These are phyloP conservation scores for Miltochrista miniata DNA, from an alignment of 2,888 invertebrate species.

Conservation along the genomic window DNA sequence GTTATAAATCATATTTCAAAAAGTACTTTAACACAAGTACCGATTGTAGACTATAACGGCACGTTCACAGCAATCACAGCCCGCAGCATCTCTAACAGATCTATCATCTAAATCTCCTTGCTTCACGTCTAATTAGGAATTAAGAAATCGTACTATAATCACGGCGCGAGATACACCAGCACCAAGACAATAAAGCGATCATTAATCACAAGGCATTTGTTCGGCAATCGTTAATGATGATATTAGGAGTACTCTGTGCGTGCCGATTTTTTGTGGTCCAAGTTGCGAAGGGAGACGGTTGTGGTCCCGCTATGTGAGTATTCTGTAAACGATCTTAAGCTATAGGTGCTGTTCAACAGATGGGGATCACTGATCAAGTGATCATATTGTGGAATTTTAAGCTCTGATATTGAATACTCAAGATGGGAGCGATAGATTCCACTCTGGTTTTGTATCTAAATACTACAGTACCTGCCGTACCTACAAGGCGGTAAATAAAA, in stretches of 20 bases:
- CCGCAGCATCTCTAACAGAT: slow-evolving; percentile 44
- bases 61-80: slow-evolving; percentile 7
- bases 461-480: too few species aligned
- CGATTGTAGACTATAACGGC: not conserved
- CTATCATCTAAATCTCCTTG: slow-evolving; percentile 56
- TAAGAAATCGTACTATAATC: slow-evolving; percentile 75
- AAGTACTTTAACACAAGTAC: slow-evolving; percentile 1
- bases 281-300: slow-evolving; percentile 10
- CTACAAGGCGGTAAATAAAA: too few species aligned
- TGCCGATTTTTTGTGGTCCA: slow-evolving; percentile 40
- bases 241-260: slow-evolving; percentile 72
- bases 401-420: too few species aligned
- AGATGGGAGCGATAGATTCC: too few species aligned
- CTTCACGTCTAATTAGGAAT: slow-evolving; percentile 77
- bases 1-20: slow-evolving; percentile 7
- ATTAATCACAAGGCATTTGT: slow-evolving; percentile 79
- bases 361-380: too few species aligned
- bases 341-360: too few species aligned
- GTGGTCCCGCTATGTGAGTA: too few species aligned
- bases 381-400: too few species aligned
- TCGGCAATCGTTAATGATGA: slow-evolving; percentile 74
- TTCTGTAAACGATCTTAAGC: too few species aligned
- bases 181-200: slow-evolving; percentile 77
- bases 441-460: too few species aligned
- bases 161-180: slow-evolving; percentile 50